Evolutionary conservation across 2,113 vertebrate species (phyloP), one percentile per base, ranked within the genome.

Genomic region (Rattus rattus): DNA sequence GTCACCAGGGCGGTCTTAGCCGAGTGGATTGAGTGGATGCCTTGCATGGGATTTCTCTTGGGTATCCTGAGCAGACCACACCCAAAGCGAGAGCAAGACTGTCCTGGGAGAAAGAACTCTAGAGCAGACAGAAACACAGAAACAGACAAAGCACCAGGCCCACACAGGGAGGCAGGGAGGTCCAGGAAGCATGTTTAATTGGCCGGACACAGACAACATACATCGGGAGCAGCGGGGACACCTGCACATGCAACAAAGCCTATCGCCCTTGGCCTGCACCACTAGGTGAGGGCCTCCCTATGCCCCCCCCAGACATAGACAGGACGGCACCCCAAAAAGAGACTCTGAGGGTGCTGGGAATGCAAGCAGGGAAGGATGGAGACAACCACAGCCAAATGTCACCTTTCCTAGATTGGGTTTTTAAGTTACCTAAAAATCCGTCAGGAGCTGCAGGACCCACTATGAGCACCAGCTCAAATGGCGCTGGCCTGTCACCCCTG

Each of bases 131-230:
- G 92, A 80, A 91, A 96, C 97, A 91, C 70, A 94, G 96, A 97
- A 88, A 97, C 97, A 94, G 97, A 97, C 93, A 79, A 97, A 95
- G 94, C 96, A 97, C 94, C 96, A 98, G 96, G 96, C 72, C 69
- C 95, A 96, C 95, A 97, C 97, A 16, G 95, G 95, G 91, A 90
- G 73, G 91, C 63, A 81, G 92, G 95, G 93, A 97, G 91, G 90
- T 88, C 97, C 97, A 97, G 97, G 97, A 97, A 92, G 76, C 39
- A 61, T 52, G 89, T 98, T 98, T 98, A 98, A 98, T 98, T 89
- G 96, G 93, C 90, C 92, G 30, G 97, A 98, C 98, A 96, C 14
- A 0, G 43, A 98, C 72, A 0, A 98, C 98, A 96, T 76, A 98
- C 83, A 98, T 49, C 65, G 1, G 92, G 13, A 94, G 65, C 61